These are phyloP conservation scores for Ctenodactylus gundi DNA, from an alignment of 2,113 vertebrate species.

Conservation along the genomic window DNA sequence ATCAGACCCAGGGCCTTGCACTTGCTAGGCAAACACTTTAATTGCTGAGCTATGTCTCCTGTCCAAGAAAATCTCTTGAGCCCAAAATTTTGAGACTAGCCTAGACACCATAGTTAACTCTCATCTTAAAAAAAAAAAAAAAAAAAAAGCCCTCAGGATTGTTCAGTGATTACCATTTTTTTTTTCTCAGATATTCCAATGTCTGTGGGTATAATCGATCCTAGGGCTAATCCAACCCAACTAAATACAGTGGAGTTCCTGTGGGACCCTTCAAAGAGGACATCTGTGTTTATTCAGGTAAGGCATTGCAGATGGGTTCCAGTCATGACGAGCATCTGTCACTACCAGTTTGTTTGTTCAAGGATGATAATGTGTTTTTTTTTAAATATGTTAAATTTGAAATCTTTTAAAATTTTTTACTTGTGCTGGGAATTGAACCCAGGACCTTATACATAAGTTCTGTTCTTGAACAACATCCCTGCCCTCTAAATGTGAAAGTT, in stretches of 20 bases:
- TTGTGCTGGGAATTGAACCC: background rate
- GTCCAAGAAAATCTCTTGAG: background rate
- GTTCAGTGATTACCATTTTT: conserved; percentile 54
- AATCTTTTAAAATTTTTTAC: background rate
- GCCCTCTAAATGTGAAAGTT: background rate
- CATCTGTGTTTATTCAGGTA: conserved; percentile 99
- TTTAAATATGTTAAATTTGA: conserved; percentile 5
- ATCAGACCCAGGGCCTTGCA: too few relatives aligned
- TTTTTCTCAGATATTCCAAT: conserved; percentile 94
- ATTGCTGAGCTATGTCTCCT: too few relatives aligned
- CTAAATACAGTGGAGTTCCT: conserved; percentile 98
- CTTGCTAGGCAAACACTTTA: too few relatives aligned
- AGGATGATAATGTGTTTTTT: too few relatives aligned
- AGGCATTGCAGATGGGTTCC: background rate
- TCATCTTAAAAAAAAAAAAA: background rate
- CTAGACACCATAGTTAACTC: background rate
- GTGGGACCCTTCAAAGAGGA: conserved; percentile 97
- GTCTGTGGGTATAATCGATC: conserved; percentile 98
- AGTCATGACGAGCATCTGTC: background rate
- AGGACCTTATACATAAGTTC: background rate
- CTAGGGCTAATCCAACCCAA: conserved; percentile 96
- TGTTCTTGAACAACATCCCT: background rate
- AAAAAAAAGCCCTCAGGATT: background rate
- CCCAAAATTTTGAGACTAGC: background rate
- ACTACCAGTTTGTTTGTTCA: conserved; percentile 5